Base-by-base conservation (phyloP, 2,113 vertebrate species). In the Ctenomys sociabilis region DNA sequence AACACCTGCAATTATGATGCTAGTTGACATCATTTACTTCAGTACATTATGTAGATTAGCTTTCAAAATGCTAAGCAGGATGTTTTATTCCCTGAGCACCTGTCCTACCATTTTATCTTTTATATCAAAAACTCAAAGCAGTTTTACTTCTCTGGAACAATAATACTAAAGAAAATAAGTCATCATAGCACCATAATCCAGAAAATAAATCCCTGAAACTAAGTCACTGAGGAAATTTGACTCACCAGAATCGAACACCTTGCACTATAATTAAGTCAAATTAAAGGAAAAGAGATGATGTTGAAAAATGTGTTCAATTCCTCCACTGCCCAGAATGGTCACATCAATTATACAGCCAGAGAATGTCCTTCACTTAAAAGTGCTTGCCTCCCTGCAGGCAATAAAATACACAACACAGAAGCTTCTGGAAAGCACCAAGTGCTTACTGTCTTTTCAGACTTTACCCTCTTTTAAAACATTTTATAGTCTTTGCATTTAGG, bases 341-440 rank as follows among this genome's bases (percentile, higher is more conserved):
- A 97, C 63, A 14, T 77, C 87, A 87, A 96, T 97, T 97, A 95
- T 95, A 97, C 72, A 94, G 59, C 12, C 52, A 90, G 64, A 93
- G 82, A 97, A 84, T 0, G 75, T 96, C 98, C 97, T 98, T 98
- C 93, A 97, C 40, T 59, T 97, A 97, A 91, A 93, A 1, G 90
- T 92, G 12, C 59, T 59, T 89, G 75, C 68, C 35, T 96, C 98
- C 97, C 97, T 96, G 92, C 73, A 97, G 96, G 97, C 95, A 97
- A 3, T 94, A 93, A 96, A 97, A 97, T 85, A 21, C 81, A 84
- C 91, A 93, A 98, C 88, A 98, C 43, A 93, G 45, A 45, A 95
- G 22, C 88, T 54, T 16, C n/a, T n/a, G 28, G 85, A 97, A 91
- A 97, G 59, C 43, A 94, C 78, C 68, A 68, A 96, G 97, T 88